phyloP scores from a whole-genome alignment of 2,888 invertebrate species.

The Noctua fimbriata region DNA sequence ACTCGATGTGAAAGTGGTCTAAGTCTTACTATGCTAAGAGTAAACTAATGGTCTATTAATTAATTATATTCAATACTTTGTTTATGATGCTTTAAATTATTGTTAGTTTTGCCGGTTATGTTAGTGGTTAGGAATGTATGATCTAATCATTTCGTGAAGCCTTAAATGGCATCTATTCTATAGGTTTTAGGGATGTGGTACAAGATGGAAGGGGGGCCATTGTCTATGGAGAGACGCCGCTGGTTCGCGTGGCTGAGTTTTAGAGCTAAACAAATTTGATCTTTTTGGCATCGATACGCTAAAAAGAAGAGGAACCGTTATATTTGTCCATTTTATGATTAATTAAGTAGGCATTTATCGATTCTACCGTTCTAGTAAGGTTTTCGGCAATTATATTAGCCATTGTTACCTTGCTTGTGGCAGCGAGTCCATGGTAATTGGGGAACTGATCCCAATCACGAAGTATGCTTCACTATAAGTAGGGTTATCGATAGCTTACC shows the following conservation, averaged over 20 bases:
- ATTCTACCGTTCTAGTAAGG: too few species aligned
- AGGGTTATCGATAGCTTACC: neutral
- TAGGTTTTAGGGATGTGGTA: too few species aligned
- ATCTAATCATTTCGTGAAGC: conserved; percentile 12
- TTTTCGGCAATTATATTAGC: neutral
- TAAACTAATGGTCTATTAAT: conserved; percentile 22
- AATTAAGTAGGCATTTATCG: neutral
- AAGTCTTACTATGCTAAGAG: conserved; percentile 21
- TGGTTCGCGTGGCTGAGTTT: too few species aligned
- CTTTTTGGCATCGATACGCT: too few species aligned
- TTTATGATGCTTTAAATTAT: neutral
- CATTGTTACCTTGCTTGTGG: neutral
- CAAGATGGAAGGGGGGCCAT: too few species aligned
- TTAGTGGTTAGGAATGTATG: neutral
- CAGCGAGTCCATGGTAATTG: neutral
- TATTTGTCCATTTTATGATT: neutral
- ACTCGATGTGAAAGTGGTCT: conserved; percentile 59
- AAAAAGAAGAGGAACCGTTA: too few species aligned
- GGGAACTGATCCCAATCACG: neutral
- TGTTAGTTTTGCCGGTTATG: too few species aligned
- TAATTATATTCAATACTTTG: conserved; percentile 8
- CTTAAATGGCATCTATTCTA: neutral
- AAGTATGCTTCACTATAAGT: neutral
- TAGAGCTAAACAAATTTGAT: too few species aligned
- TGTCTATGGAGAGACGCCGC: too few species aligned